Percentiles rank a stretch among this genome's conserved stretches.
These are phyloP conservation scores for Leucophora obtusa DNA, from an alignment of 2,888 invertebrate species.

Conservation along the genomic window DNA sequence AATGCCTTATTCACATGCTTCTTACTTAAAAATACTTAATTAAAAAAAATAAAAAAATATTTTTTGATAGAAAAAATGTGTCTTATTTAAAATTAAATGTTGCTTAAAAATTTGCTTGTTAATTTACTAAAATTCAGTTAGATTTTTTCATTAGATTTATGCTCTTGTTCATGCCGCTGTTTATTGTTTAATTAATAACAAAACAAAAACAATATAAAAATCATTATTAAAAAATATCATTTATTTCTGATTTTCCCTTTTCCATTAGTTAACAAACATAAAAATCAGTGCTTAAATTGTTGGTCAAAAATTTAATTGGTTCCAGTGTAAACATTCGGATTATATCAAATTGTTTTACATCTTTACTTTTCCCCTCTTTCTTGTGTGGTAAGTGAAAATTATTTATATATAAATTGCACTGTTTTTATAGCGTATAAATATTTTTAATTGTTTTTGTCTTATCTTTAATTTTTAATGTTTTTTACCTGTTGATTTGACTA, in stretches of 20 bases:
- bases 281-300: slow-evolving; percentile 13
- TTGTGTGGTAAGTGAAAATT: slow-evolving; percentile 48
- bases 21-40: background rate
- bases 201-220: background rate
- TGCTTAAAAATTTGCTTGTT: too few species aligned
- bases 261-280: slow-evolving; percentile 11
- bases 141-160: background rate
- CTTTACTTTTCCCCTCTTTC: slow-evolving; percentile 15
- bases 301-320: slow-evolving; percentile 19
- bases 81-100: too few species aligned
- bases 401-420: too few species aligned
- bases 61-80: too few species aligned
- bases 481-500: background rate
- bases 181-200: background rate
- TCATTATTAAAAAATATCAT: background rate
- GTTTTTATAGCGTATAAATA: too few species aligned
- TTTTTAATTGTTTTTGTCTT: too few species aligned
- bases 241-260: background rate
- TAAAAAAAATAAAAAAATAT: too few species aligned
- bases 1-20: slow-evolving; percentile 32
- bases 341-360: background rate
- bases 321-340: slow-evolving; percentile 17
- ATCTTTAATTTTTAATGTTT: background rate
- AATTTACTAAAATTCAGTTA: too few species aligned
- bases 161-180: slow-evolving; percentile 1